Evolutionary conservation across 2,797 vertebrate genomes (phyloP).

Genomic region (Dendrocincla fuliginosa): DNA sequence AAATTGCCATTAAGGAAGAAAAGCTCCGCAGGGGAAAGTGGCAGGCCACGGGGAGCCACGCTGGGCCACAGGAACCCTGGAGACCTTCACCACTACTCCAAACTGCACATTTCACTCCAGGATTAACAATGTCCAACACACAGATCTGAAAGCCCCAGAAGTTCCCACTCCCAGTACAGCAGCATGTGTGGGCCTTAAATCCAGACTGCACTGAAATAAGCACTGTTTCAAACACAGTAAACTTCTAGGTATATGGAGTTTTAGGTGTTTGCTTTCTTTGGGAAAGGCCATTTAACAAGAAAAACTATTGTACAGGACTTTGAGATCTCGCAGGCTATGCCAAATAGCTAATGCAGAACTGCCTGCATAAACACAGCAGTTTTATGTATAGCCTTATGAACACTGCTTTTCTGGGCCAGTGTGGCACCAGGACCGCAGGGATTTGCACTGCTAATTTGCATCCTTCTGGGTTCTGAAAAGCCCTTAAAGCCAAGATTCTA

Average conservation of each 20-base stretch:
- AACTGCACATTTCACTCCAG: not conserved
- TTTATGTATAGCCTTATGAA: not conserved
- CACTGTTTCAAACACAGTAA: not conserved
- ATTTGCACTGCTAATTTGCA: not conserved
- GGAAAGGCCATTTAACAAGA: not conserved
- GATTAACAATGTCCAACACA: not conserved
- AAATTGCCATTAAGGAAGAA: not conserved
- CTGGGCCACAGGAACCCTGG: not conserved
- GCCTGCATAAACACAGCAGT: fast-evolving
- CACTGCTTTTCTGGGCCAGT: not conserved
- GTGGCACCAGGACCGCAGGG: not conserved
- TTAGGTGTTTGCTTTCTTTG: not conserved
- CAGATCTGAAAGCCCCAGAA: not conserved
- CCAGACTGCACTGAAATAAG: not conserved
- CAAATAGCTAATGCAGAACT: not conserved
- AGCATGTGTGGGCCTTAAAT: fast-evolving
- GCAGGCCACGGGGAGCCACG: not conserved
- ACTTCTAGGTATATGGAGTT: not conserved
- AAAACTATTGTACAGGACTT: not conserved
- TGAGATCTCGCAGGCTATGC: not conserved
- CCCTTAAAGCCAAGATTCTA: not conserved
- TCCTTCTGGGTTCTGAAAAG: not conserved
- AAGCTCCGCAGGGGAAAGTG: not conserved
- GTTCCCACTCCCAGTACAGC: not conserved
- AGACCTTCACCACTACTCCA: not conserved